Conservation (phyloP, 2,888 invertebrate genomes). For the Ophioninae sp. region DNA sequence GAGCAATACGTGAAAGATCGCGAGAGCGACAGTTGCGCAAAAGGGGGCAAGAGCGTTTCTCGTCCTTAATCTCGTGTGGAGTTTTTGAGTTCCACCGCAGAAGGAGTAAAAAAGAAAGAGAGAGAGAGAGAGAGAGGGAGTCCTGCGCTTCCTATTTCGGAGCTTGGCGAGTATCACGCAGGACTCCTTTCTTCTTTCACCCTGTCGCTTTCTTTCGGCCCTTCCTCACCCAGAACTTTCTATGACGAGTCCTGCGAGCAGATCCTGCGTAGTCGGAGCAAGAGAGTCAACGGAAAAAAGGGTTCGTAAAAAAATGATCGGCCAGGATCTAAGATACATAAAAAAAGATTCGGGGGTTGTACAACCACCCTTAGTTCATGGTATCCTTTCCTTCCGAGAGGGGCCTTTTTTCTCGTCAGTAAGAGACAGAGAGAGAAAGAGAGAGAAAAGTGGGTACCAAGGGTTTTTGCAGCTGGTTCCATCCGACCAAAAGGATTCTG, state of each 20-base stretch:
- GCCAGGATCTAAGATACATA: constrained; percentile 77
- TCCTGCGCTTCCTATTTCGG: constrained; percentile 38
- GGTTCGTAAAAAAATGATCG: constrained; percentile 80
- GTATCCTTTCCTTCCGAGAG: constrained; percentile 74
- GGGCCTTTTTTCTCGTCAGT: constrained; percentile 49
- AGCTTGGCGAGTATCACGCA: constrained; percentile 44
- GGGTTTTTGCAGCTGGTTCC: constrained; percentile 80
- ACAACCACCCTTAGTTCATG: constrained; percentile 63
- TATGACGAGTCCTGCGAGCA: constrained; percentile 22
- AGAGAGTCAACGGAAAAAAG: constrained; percentile 73
- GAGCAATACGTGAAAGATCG: constrained; percentile 57
- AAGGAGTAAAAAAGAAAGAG: not conserved
- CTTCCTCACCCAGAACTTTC: constrained; percentile 38
- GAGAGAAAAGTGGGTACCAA: constrained; percentile 62
- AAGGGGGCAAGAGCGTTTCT: constrained; percentile 67
- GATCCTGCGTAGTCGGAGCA: not conserved
- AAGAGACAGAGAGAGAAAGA: constrained; percentile 20
- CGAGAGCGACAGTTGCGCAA: constrained; percentile 76
- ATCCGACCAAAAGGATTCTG: constrained; percentile 75
- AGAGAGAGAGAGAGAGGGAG: constrained; percentile 24
- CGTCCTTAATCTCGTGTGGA: constrained; percentile 48
- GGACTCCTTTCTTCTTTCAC: constrained; percentile 22
- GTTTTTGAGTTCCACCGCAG: constrained; percentile 6
- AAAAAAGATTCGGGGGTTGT: constrained; percentile 65
- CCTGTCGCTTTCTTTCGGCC: constrained; percentile 47